Conservation (phyloP, 2,888 invertebrate genomes). For the Heliconius cydno region DNA sequence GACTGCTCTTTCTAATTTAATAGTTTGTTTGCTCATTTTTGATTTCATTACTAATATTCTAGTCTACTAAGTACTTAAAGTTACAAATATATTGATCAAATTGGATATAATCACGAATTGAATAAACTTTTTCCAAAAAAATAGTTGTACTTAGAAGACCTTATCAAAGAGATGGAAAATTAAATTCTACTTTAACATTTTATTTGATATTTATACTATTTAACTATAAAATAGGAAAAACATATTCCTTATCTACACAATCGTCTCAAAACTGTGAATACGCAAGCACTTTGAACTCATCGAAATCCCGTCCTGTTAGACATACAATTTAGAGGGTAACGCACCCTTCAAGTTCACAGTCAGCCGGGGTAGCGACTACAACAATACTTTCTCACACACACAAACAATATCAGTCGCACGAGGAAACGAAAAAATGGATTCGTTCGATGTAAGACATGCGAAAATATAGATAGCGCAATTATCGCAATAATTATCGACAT, state of each 20-base stretch:
- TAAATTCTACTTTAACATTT: not conserved
- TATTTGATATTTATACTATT: not conserved
- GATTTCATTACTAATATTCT: not conserved
- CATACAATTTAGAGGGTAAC: slow-evolving; percentile 66
- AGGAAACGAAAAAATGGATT: slow-evolving; percentile 31
- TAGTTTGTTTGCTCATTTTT: slow-evolving; percentile 39
- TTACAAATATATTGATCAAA: not conserved
- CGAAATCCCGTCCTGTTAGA: slow-evolving; percentile 29
- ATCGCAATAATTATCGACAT: not conserved
- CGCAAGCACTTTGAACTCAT: slow-evolving; percentile 22
- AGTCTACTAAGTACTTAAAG: not conserved
- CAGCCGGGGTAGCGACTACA: slow-evolving; percentile 65
- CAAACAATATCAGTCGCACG: slow-evolving; percentile 53
- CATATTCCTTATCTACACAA: not conserved
- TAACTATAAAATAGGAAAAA: not conserved
- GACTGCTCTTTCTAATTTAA: slow-evolving; percentile 47
- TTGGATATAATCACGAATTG: not conserved
- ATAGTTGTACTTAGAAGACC: not conserved
- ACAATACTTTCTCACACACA: slow-evolving; percentile 55
- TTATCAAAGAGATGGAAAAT: not conserved
- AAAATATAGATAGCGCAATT: slow-evolving; percentile 20
- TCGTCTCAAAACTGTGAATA: not conserved
- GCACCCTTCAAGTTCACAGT: slow-evolving; percentile 80
- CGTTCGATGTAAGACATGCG: slow-evolving; percentile 34
- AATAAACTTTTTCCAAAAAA: not conserved